These are phyloP conservation scores for Eupithecia abbreviata DNA, from an alignment of 2,888 invertebrate species.

Conservation along the genomic window DNA sequence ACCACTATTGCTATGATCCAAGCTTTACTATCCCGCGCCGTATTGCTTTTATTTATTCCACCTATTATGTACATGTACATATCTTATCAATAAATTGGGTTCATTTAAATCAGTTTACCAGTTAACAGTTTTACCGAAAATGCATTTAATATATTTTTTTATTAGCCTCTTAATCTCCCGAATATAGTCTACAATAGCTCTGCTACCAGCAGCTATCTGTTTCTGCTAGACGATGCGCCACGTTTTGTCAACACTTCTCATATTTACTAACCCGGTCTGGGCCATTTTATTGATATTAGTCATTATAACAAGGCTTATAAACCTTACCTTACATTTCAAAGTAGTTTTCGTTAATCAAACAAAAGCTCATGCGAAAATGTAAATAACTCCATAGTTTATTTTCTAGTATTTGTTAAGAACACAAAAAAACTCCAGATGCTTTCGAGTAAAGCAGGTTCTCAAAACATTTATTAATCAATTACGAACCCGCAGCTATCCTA, in stretches of 20 bases:
- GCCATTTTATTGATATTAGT: neutral
- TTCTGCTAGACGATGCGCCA: neutral
- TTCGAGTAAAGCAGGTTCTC: conserved; percentile 11
- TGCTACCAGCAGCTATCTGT: neutral
- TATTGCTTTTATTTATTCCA: neutral
- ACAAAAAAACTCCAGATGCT: neutral
- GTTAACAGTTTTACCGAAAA: neutral
- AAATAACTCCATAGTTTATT: neutral
- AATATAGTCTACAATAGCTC: neutral
- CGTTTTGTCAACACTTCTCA: conserved; percentile 1
- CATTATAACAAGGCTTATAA: neutral
- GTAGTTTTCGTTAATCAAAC: neutral
- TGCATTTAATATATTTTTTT: neutral
- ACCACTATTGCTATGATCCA: conserved; percentile 36
- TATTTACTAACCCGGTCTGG: neutral
- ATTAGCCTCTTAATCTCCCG: neutral
- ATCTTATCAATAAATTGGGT: neutral
- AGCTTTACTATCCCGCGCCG: neutral
- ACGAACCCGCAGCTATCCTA: conserved; percentile 44
- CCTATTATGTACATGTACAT: neutral
- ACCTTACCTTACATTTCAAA: neutral
- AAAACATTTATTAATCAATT: conserved; percentile 36
- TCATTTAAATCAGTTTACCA: neutral
- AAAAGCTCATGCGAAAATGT: conserved; percentile 6
- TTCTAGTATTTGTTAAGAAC: neutral